These are phyloP conservation scores for Drosophila tani DNA, from an alignment of 1,140 invertebrate species.

Conservation along the genomic window DNA sequence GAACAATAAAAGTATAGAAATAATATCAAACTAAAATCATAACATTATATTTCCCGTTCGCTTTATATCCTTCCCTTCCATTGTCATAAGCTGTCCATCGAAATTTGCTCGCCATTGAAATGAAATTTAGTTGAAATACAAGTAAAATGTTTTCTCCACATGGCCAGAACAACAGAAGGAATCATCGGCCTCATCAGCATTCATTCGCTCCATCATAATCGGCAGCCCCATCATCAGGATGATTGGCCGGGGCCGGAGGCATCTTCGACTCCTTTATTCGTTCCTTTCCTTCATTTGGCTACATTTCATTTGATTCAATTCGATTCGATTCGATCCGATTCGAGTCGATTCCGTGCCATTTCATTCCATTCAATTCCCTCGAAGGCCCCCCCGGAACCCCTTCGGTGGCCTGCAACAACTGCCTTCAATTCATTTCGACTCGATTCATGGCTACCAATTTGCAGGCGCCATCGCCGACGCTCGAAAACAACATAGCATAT, in stretches of 20 bases:
- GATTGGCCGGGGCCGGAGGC: conserved; percentile 46
- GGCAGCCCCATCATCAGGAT: conserved; percentile 38
- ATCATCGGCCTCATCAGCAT: conserved; percentile 43
- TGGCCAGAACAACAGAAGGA: conserved; percentile 37
- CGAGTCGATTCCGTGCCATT: conserved; percentile 49
- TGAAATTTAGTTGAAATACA: conserved; percentile 67
- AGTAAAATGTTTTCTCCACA: conserved; percentile 31
- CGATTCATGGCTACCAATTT: conserved; percentile 76
- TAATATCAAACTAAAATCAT: background rate
- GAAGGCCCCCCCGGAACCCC: background rate
- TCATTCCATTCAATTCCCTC: conserved; percentile 19
- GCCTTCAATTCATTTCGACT: conserved; percentile 41
- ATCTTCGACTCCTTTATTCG: conserved; percentile 9
- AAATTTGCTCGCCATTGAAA: conserved; percentile 51
- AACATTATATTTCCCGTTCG: background rate
- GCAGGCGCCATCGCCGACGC: conserved; percentile 67
- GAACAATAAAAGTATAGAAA: too few relatives aligned
- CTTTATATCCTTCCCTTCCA: background rate
- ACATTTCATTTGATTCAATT: conserved; percentile 61
- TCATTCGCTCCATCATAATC: conserved; percentile 46
- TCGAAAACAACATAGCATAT: conserved; percentile 73
- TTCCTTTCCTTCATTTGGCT: conserved; percentile 29
- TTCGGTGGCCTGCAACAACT: conserved; percentile 22
- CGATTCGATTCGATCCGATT: conserved; percentile 51
- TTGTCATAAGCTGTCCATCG: conserved; percentile 23